Conservation (phyloP, 2,113 vertebrate species). For the Myiagra hebetior region DNA sequence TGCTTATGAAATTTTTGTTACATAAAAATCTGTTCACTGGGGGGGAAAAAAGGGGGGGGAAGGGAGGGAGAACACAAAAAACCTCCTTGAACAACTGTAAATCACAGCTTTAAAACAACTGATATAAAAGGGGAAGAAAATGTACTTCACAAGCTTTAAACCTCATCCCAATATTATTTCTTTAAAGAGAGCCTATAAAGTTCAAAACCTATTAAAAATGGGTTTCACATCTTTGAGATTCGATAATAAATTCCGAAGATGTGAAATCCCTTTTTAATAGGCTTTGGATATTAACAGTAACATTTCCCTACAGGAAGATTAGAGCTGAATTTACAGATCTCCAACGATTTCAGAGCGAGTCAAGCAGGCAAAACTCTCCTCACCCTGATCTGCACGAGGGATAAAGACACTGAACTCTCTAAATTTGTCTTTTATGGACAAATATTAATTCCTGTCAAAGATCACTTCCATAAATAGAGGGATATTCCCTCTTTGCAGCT, state of each 20-base stretch:
- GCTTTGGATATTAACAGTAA: neutral
- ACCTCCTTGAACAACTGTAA: neutral
- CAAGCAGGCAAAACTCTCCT: neutral
- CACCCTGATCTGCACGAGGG: neutral
- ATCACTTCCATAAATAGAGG: neutral
- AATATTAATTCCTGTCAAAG: neutral
- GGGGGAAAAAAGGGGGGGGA: fast-evolving
- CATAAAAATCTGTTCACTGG: neutral
- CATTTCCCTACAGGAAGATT: neutral
- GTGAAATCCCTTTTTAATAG: constrained; percentile 20
- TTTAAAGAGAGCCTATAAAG: neutral
- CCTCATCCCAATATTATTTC: neutral
- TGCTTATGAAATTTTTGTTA: neutral
- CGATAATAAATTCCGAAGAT: neutral
- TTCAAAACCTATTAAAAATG: neutral
- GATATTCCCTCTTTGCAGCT: neutral
- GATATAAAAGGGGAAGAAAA: neutral
- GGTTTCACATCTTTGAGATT: neutral
- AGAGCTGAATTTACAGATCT: neutral
- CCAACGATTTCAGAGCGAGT: neutral
- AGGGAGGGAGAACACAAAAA: neutral
- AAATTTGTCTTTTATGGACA: neutral
- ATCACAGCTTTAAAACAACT: neutral
- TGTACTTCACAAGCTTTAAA: neutral
- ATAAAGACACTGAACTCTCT: neutral